These are phyloP conservation scores for Epinotia ramella DNA, from an alignment of 2,888 invertebrate genomes.

Conservation along the genomic window DNA sequence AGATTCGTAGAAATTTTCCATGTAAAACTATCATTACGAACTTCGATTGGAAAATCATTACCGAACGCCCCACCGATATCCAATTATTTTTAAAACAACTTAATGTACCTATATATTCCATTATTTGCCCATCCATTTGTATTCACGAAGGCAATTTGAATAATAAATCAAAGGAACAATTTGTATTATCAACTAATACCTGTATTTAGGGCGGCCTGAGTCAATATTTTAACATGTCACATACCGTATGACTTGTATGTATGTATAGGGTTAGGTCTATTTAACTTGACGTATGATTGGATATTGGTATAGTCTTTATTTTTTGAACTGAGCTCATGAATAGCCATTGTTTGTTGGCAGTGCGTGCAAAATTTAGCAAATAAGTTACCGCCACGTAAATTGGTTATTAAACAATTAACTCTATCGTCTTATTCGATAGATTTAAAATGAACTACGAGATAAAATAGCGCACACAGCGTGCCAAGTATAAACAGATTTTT, in stretches of 20 bases:
- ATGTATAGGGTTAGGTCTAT: neutral
- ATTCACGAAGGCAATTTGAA: slow-evolving; percentile 32
- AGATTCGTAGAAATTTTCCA: too few relatives aligned
- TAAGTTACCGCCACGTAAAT: too few relatives aligned
- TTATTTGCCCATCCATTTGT: neutral
- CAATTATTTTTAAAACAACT: neutral
- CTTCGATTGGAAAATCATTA: neutral
- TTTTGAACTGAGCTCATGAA: too few relatives aligned
- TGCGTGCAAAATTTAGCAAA: too few relatives aligned
- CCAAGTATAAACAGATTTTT: too few relatives aligned
- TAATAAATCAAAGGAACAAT: slow-evolving; percentile 28
- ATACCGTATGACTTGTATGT: neutral
- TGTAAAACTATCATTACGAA: too few relatives aligned
- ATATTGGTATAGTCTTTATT: neutral
- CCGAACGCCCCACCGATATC: neutral
- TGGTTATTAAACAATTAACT: too few relatives aligned
- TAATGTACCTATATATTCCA: slow-evolving; percentile 17
- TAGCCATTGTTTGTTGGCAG: too few relatives aligned
- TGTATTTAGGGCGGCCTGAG: slow-evolving; percentile 21
- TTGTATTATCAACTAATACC: slow-evolving; percentile 30
- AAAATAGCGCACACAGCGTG: too few relatives aligned
- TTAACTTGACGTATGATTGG: neutral
- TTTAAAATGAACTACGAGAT: too few relatives aligned
- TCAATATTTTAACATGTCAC: slow-evolving; percentile 22
- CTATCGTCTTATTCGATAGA: too few relatives aligned